Evolutionary conservation across 2,888 invertebrate genomes (phyloP).

Genomic region (Diabrotica balteata): DNA sequence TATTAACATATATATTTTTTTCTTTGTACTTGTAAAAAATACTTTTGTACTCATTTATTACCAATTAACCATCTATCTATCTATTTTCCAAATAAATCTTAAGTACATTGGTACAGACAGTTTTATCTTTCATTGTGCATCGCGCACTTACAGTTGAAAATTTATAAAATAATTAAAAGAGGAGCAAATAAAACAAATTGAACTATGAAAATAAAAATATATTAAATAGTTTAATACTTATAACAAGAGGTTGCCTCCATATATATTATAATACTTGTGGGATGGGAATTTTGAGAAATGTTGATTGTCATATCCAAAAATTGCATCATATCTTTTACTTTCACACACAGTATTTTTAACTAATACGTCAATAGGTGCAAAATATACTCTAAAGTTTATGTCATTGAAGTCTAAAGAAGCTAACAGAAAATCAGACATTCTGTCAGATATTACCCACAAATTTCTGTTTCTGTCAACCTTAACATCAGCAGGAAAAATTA

Average conservation of each 20-base stretch:
- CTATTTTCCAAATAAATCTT: too few species aligned
- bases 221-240: background rate
- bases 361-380: conserved; percentile 71
- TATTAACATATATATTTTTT: too few species aligned
- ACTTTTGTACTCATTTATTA: too few species aligned
- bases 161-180: too few species aligned
- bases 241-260: conserved; percentile 1
- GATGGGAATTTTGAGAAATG: conserved; percentile 13
- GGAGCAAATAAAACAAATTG: too few species aligned
- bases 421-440: conserved; percentile 80
- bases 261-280: conserved; percentile 6
- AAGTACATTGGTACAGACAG: too few species aligned
- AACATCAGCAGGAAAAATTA: conserved; percentile 82
- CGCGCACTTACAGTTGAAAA: too few species aligned
- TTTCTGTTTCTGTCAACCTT: conserved; percentile 75
- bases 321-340: background rate
- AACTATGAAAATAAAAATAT: too few species aligned
- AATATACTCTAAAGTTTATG: conserved; percentile 79
- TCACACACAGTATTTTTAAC: conserved; percentile 79
- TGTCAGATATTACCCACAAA: conserved; percentile 83
- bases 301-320: conserved; percentile 6
- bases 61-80: too few species aligned
- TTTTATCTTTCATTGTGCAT: too few species aligned
- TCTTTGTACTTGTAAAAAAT: too few species aligned
- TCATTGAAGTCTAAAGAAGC: conserved; percentile 74